These are phyloP conservation scores for Amphimedon queenslandica DNA, from an alignment of 37 sponge, comb jelly and placozoan genomes.

Conservation along the genomic window DNA sequence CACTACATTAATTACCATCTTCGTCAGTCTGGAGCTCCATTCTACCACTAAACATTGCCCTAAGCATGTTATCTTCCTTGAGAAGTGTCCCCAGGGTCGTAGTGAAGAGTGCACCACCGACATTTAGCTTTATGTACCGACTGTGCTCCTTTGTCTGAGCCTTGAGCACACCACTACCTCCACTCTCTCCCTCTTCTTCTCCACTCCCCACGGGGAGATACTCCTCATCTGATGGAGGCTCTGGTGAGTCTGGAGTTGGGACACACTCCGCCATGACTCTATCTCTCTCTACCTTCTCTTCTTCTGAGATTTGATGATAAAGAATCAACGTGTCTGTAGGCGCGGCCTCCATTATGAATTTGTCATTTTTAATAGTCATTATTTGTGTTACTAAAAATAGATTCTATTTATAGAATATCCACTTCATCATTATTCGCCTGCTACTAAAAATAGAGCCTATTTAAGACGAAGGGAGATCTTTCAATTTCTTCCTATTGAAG, in stretches of 20 bases:
- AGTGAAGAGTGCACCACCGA: slow-evolving; percentile 89
- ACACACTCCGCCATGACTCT: slow-evolving; percentile 1
- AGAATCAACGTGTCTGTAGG: no score
- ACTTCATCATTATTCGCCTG: no score
- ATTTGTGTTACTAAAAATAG: not conserved
- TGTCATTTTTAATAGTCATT: not conserved
- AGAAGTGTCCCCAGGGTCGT: slow-evolving; percentile 91
- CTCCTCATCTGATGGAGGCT: not conserved
- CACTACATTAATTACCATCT: slow-evolving; percentile 86
- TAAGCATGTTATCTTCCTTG: slow-evolving; percentile 93
- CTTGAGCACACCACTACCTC: not conserved
- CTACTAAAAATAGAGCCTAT: no score
- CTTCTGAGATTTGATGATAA: no score
- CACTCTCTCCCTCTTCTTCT: not conserved
- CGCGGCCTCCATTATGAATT: no score
- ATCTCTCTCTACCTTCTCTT: not conserved
- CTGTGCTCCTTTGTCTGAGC: slow-evolving; percentile 13
- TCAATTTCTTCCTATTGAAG: no score
- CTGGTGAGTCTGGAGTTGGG: not conserved
- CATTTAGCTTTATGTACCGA: slow-evolving; percentile 93
- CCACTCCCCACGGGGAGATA: not conserved
- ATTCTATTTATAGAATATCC: not conserved
- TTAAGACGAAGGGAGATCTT: no score
- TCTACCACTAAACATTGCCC: slow-evolving; percentile 97
- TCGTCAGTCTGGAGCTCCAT: slow-evolving; percentile 89